A percentile compares a stretch with the other conserved stretches of the same genome.
Conservation (phyloP, 2,113 vertebrate species). For the Poecilia latipinna region DNA sequence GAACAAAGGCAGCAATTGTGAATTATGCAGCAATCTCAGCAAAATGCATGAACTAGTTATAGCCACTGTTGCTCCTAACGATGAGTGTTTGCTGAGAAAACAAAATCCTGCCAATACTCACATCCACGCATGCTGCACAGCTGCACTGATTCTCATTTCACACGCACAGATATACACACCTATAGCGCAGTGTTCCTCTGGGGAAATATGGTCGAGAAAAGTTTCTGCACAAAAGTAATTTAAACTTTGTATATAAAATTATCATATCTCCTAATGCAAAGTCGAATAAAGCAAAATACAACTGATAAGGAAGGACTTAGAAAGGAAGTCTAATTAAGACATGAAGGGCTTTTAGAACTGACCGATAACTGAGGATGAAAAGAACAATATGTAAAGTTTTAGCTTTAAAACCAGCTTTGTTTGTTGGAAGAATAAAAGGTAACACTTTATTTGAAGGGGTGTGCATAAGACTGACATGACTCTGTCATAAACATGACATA, state of each 20-base stretch:
- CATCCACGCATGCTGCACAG: not conserved
- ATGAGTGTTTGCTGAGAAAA: slow-evolving; percentile 8
- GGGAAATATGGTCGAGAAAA: slow-evolving; percentile 50
- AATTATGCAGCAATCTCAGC: slow-evolving; percentile 50
- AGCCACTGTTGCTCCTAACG: slow-evolving; percentile 22
- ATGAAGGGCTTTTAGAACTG: slow-evolving; percentile 39
- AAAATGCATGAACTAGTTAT: slow-evolving; percentile 36
- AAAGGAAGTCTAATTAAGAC: slow-evolving; percentile 53
- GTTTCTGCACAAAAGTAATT: slow-evolving; percentile 58
- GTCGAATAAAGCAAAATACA: slow-evolving; percentile 47
- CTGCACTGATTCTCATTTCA: slow-evolving; percentile 1
- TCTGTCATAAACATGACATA: too few species aligned
- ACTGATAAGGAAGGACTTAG: slow-evolving; percentile 36
- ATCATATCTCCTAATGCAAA: slow-evolving; percentile 54
- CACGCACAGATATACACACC: slow-evolving; percentile 12
- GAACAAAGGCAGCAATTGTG: slow-evolving; percentile 37
- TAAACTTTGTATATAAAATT: slow-evolving; percentile 50
- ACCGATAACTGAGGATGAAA: slow-evolving; percentile 52
- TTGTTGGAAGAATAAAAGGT: not conserved
- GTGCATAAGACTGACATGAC: too few species aligned
- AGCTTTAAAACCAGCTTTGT: not conserved
- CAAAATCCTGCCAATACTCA: not conserved
- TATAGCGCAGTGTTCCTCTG: slow-evolving; percentile 8
- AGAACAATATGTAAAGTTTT: slow-evolving; percentile 12
- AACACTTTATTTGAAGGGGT: too few species aligned